Percentiles rank a stretch among this genome's conserved stretches.
Conservation (phyloP, 1,140 invertebrate genomes). For the Neomicropteryx cornuta region DNA sequence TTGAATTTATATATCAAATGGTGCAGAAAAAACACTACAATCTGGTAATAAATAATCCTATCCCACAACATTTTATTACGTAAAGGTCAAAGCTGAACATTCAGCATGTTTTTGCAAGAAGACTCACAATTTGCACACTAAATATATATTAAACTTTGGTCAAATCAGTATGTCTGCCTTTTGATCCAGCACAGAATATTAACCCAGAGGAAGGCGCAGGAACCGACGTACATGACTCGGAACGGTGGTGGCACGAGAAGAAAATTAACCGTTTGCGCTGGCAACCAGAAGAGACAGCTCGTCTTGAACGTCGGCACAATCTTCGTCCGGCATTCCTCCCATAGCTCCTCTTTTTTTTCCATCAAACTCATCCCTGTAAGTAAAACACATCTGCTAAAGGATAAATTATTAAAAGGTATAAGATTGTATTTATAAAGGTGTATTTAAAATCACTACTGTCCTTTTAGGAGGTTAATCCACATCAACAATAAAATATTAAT, state of each 20-base stretch:
- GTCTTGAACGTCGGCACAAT: conserved; percentile 58
- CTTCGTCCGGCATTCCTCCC: conserved; percentile 60
- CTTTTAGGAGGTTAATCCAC: too few species aligned
- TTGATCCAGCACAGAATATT: conserved; percentile 70
- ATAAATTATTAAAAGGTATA: too few species aligned
- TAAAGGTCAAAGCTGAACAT: too few species aligned
- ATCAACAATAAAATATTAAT: not conserved
- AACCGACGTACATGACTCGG: conserved; percentile 59
- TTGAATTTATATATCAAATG: too few species aligned
- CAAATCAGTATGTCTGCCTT: conserved; percentile 35
- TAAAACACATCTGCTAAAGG: conserved; percentile 7
- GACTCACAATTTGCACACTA: too few species aligned
- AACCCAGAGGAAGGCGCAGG: conserved; percentile 62
- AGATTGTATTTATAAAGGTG: not conserved
- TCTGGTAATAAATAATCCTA: too few species aligned
- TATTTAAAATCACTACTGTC: too few species aligned
- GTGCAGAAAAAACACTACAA: too few species aligned
- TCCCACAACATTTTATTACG: too few species aligned
- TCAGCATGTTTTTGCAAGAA: too few species aligned
- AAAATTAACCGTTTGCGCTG: conserved; percentile 66
- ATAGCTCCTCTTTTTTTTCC: conserved; percentile 52
- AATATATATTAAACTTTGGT: too few species aligned
- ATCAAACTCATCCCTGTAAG: conserved; percentile 59
- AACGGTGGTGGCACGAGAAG: conserved; percentile 50
- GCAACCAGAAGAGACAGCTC: conserved; percentile 69